Evolutionary conservation across 37 sponge, comb jelly and placozoan genomes (phyloP).

Genomic region (Haliclona indistincta): DNA sequence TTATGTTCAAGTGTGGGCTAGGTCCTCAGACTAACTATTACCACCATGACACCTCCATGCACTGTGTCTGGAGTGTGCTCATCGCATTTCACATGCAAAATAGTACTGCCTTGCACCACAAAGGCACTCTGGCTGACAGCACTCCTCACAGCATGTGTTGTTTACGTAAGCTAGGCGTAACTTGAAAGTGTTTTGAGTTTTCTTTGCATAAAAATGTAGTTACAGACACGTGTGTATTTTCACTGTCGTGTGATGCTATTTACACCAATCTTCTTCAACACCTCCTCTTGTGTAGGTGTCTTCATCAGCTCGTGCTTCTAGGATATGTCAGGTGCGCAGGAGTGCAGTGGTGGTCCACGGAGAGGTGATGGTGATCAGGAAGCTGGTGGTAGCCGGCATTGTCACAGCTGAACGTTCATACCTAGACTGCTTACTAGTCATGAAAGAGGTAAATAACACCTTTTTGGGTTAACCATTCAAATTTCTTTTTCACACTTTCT

Average conservation of each 20-base stretch:
- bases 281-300: conserved; percentile 1
- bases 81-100: no score
- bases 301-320: conserved; percentile 22
- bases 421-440: conserved; percentile 61
- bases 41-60: no score
- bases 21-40: no score
- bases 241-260: conserved; percentile 7
- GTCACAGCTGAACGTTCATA: conserved; percentile 81
- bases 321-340: conserved; percentile 58
- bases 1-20: no score
- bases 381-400: conserved; percentile 84
- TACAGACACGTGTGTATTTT: conserved; percentile 16
- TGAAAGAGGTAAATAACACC: conserved; percentile 74
- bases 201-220: not conserved
- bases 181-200: no score
- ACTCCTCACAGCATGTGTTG: no score
- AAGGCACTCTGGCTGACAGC: no score
- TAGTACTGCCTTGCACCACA: no score
- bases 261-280: not conserved
- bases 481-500: not conserved
- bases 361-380: conserved; percentile 79
- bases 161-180: no score
- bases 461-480: no score
- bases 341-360: conserved; percentile 72
- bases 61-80: no score